phyloP scores from a whole-genome alignment of 2,888 invertebrate genomes.

The Tetrapedia diversipes region DNA sequence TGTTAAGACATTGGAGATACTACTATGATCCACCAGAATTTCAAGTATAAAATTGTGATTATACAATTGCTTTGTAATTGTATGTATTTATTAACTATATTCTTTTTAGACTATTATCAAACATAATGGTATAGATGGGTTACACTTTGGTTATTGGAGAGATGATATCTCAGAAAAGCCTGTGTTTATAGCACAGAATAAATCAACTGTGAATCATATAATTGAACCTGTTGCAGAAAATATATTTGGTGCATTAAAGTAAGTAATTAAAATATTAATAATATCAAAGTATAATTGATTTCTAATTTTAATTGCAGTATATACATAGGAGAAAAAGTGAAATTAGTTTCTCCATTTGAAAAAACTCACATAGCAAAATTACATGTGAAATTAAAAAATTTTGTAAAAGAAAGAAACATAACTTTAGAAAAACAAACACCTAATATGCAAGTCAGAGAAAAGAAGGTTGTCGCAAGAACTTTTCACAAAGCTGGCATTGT shows the following conservation, averaged over 20 bases:
- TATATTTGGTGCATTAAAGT: slow-evolving; percentile 91
- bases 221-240: slow-evolving; percentile 90
- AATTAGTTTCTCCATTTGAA: slow-evolving; percentile 86
- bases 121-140: slow-evolving; percentile 87
- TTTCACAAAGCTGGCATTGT: slow-evolving; percentile 93
- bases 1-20: slow-evolving; percentile 94
- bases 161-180: slow-evolving; percentile 91
- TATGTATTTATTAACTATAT: not conserved
- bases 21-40: slow-evolving; percentile 98
- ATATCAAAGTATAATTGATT: not conserved
- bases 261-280: slow-evolving; percentile 77
- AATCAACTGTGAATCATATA: slow-evolving; percentile 87
- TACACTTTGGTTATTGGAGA: slow-evolving; percentile 95
- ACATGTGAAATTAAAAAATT: slow-evolving; percentile 86
- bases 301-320: slow-evolving; percentile 74
- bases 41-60: slow-evolving; percentile 84
- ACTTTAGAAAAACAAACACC: slow-evolving; percentile 85
- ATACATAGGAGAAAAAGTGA: slow-evolving; percentile 84
- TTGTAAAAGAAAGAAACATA: slow-evolving; percentile 86
- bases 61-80: not conserved
- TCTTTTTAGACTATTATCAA: slow-evolving; percentile 87
- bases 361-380: slow-evolving; percentile 85
- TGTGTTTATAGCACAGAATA: slow-evolving; percentile 91
- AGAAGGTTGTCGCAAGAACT: slow-evolving; percentile 87
- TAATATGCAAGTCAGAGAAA: slow-evolving; percentile 86